Conservation (phyloP, 2,113 vertebrate genomes). For the Channa maculata region DNA sequence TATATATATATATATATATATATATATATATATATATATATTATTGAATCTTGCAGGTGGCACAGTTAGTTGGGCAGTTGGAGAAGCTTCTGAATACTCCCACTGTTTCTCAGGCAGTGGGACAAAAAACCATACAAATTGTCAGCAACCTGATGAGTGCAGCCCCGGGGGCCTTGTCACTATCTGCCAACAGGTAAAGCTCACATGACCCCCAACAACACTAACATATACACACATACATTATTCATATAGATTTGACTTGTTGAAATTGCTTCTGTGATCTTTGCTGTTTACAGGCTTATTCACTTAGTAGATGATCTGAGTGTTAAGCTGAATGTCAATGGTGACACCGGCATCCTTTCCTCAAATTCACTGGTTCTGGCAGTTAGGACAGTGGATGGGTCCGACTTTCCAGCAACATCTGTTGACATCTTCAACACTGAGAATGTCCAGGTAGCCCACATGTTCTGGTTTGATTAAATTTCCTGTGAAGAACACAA, state of each 20-base stretch:
- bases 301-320: conserved; percentile 88
- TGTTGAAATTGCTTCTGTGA: neutral
- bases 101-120: conserved; percentile 68
- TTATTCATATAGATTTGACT: neutral
- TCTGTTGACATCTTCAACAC: conserved; percentile 85
- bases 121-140: conserved; percentile 71
- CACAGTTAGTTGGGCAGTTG: conserved; percentile 80
- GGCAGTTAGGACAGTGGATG: conserved; percentile 85
- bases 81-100: conserved; percentile 82
- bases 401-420: conserved; percentile 81
- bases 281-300: conserved; percentile 80
- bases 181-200: conserved; percentile 86
- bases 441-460: conserved; percentile 65
- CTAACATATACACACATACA: neutral
- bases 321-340: conserved; percentile 86
- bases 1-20: neutral
- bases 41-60: conserved; percentile 68
- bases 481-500: neutral
- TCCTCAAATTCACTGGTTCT: conserved; percentile 86
- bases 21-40: neutral
- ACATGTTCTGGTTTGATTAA: no score
- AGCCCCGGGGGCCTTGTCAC: conserved; percentile 66
- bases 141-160: conserved; percentile 85
- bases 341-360: conserved; percentile 71
- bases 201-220: neutral